Conservation (phyloP, 30 jellyfish, hydroid and myxozoan species). For the Hydra vulgaris region DNA sequence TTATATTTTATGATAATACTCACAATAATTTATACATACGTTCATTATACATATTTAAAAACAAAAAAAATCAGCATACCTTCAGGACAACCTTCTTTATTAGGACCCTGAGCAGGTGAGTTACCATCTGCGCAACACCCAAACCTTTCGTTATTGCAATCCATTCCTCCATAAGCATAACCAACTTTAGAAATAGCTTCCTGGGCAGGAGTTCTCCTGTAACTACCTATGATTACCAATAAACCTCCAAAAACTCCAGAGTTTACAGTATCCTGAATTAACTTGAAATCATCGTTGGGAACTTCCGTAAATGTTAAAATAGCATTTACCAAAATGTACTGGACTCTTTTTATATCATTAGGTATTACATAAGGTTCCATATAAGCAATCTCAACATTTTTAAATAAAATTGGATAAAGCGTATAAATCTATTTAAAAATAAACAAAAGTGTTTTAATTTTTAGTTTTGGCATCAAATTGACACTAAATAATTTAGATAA, state of each 20-base stretch:
- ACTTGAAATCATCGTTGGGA: slow-evolving; percentile 37
- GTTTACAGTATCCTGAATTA: slow-evolving; percentile 38
- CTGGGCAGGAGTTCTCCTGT: slow-evolving; percentile 10
- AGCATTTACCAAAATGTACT: slow-evolving; percentile 28
- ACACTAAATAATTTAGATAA: too few relatives aligned
- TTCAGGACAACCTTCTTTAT: slow-evolving; percentile 86
- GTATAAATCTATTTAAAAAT: not conserved
- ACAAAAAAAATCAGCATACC: slow-evolving; percentile 17
- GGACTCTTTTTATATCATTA: slow-evolving; percentile 29
- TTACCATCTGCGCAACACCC: slow-evolving; percentile 97
- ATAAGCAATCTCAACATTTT: not conserved
- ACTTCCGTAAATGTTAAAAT: slow-evolving; percentile 42
- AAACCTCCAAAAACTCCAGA: slow-evolving; percentile 69
- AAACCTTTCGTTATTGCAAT: slow-evolving; percentile 51
- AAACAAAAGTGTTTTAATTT: too few relatives aligned
- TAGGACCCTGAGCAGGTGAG: slow-evolving; percentile 70
- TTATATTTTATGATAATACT: too few relatives aligned
- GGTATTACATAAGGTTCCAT: not conserved
- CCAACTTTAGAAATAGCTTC: slow-evolving; percentile 30
- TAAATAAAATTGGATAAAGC: not conserved
- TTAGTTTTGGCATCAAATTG: too few relatives aligned
- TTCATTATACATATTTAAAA: too few relatives aligned
- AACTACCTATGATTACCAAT: slow-evolving; percentile 38
- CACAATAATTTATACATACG: too few relatives aligned
- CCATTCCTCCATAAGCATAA: slow-evolving; percentile 20